Percentiles rank a stretch among this genome's conserved stretches.
Evolutionary conservation across 2,797 vertebrate species (phyloP).

Genomic region (Cynopterus sphinx): DNA sequence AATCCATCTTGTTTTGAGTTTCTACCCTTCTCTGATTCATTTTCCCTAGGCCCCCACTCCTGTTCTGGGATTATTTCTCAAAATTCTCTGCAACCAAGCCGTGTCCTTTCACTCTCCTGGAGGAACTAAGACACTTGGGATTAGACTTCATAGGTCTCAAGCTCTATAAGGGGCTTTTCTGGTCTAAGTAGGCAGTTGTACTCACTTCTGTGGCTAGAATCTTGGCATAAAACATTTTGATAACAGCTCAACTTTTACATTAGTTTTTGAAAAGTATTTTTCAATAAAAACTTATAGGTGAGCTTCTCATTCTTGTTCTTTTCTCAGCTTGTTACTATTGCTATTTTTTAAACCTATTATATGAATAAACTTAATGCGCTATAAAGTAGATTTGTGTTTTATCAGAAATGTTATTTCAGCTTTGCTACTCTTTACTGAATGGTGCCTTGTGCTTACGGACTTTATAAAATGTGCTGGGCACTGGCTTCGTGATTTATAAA

Average conservation of each 20-base stretch:
- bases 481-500: neutral
- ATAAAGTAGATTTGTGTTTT: neutral
- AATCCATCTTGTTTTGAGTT: neutral
- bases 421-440: conserved; percentile 17
- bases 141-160: neutral
- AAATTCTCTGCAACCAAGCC: neutral
- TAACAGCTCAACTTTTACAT: neutral
- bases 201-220: neutral
- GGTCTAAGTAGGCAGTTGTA: neutral
- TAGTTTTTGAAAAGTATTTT: conserved; percentile 17
- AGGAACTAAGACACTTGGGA: neutral
- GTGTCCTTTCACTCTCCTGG: neutral
- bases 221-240: neutral
- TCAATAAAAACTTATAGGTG: neutral
- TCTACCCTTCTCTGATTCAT: neutral
- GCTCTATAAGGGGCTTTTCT: neutral
- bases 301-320: neutral
- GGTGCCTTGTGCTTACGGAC: conserved; percentile 54
- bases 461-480: conserved; percentile 43
- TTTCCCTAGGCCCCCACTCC: neutral
- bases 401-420: neutral
- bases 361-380: neutral
- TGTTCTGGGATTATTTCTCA: neutral
- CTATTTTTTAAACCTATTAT: neutral
- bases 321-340: neutral